These are phyloP conservation scores for Scolopax rusticola DNA, from an alignment of 2,797 vertebrate species.

Conservation along the genomic window DNA sequence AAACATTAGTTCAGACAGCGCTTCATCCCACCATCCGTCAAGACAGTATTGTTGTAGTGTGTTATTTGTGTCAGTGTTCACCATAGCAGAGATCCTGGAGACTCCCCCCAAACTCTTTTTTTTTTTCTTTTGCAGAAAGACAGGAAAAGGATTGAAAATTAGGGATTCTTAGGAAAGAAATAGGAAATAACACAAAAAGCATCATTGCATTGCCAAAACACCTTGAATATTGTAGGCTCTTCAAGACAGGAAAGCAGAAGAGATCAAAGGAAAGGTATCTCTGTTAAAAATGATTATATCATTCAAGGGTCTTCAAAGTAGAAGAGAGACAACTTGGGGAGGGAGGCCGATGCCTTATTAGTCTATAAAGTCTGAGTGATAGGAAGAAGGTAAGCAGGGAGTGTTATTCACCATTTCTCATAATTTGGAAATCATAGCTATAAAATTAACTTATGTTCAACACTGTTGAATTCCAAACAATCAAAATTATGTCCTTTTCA, in stretches of 20 bases:
- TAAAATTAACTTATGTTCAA: neutral
- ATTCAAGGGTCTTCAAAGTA: neutral
- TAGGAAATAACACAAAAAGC: neutral
- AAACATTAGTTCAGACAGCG: constrained; percentile 22
- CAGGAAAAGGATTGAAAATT: neutral
- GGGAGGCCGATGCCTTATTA: neutral
- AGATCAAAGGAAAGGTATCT: neutral
- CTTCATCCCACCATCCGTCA: neutral
- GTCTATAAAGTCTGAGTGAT: neutral
- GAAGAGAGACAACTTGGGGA: neutral
- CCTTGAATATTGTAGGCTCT: neutral
- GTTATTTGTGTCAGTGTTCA: neutral
- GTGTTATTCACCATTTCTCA: neutral
- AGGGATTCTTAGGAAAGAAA: neutral
- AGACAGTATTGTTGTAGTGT: neutral
- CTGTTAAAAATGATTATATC: neutral
- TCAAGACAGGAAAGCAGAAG: neutral
- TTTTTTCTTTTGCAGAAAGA: neutral
- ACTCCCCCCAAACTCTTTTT: neutral
- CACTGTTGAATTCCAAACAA: neutral
- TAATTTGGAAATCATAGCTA: neutral
- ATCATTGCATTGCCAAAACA: neutral
- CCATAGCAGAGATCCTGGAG: neutral
- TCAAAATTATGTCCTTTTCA: neutral
- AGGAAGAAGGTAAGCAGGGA: neutral